Evolutionary conservation across 1,140 invertebrate species (phyloP), one percentile per base, ranked within the genome.

Genomic region (Ridgeia piscesae): DNA sequence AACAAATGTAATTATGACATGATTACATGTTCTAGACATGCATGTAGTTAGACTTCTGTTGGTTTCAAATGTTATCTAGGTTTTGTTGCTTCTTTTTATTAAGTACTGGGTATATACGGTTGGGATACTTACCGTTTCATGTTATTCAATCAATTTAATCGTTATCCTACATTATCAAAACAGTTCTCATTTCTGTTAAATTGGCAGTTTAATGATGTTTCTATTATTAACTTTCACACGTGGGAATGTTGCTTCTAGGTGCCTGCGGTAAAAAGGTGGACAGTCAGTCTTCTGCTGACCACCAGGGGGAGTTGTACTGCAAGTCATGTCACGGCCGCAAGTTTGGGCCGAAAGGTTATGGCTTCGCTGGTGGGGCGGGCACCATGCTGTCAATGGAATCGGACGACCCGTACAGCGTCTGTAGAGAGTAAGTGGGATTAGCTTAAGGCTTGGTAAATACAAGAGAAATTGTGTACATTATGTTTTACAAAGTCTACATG

Each of bases 231-330:
- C 58, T 77, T 77, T 77, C 42, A 77, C 17, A 31, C 58, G 11
- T 17, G 89, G 89, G 4, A 33, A 33, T 31, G 14, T 35, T 91
- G 6, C 88, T 92, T 94, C 21, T 93, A 96, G 95, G 91, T 58
- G 97, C 98, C 93, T 99, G 99, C 96, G 97, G 97, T 94, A 98
- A 98, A 96, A 98, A 98, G 93, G 96, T 99, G 94, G 99, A 99
- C 96, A 98, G 98, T 94, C 98, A 98, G 93, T 99, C 98, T 95
- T 97, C 98, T 93, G 98, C 98, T 95, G 98, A 99, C 94, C 99
- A 99, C 93, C 98, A 99, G 95, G 98, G 98, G 93, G 98, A 99
- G 95, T 98, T 99, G 94, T 99, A 98, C 96, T 99, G 99, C 96
- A 97, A 98, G 94, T 97, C 97, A 92, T 99, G 99, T 96, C 99